phyloP scores from a whole-genome alignment of 2,797 vertebrate species.

The Momotus momota region DNA sequence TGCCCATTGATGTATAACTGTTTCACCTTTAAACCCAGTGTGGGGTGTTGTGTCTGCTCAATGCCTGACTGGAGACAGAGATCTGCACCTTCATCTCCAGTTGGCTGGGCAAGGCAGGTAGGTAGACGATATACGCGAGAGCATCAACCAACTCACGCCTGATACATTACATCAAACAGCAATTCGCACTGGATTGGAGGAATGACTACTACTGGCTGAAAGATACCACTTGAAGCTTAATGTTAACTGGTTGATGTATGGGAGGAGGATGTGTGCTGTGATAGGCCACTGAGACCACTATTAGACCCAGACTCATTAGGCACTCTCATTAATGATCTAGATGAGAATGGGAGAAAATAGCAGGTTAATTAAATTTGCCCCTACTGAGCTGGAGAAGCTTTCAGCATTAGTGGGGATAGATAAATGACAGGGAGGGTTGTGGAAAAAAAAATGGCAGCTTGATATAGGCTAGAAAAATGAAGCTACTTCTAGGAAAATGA shows the following conservation, averaged over 20 bases:
- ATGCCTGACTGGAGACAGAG: neutral
- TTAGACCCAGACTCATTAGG: neutral
- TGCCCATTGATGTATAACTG: fast-evolving
- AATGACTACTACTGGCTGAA: neutral
- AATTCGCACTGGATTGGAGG: neutral
- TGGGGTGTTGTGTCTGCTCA: neutral
- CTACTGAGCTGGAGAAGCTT: neutral
- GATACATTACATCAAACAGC: fast-evolving
- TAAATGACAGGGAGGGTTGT: neutral
- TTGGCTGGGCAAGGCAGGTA: neutral
- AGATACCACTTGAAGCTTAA: neutral
- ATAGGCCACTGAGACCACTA: neutral
- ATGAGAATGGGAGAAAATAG: neutral
- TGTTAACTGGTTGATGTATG: neutral
- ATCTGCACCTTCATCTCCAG: neutral
- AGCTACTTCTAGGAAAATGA: constrained; percentile 16
- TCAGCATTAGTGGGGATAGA: neutral
- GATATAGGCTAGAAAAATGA: neutral
- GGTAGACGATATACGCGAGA: neutral
- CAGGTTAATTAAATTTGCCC: constrained; percentile 47
- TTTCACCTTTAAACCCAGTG: neutral
- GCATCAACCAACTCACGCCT: neutral
- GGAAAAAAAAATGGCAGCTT: neutral
- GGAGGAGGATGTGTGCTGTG: neutral
- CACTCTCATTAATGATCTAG: neutral